Percentiles rank a stretch among this genome's conserved stretches.
Conservation (phyloP, 2,888 invertebrate species). For the Agriopis leucophaearia region DNA sequence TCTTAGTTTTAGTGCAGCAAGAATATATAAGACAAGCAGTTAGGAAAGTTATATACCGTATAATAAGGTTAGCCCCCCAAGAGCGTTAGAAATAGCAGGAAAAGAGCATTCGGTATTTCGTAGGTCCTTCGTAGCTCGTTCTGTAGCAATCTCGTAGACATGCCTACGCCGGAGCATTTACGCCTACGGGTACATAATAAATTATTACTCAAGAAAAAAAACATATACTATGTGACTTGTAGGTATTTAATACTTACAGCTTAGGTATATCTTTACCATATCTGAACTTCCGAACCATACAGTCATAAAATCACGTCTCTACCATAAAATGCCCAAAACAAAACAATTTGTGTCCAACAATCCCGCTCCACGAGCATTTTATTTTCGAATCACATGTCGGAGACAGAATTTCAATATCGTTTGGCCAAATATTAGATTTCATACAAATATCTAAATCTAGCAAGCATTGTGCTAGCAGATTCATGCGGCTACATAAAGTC, state of each 20-base stretch:
- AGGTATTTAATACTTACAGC: not conserved
- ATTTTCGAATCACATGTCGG: conserved; percentile 22
- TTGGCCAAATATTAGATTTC: conserved; percentile 38
- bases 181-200: not conserved
- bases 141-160: not conserved
- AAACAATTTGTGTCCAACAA: not conserved
- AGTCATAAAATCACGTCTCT: conserved; percentile 1
- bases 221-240: not conserved
- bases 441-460: conserved; percentile 37
- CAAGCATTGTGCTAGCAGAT: conserved; percentile 33
- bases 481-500: conserved; percentile 36
- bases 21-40: no score
- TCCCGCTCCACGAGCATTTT: conserved; percentile 10
- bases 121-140: not conserved
- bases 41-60: no score
- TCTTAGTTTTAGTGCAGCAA: no score
- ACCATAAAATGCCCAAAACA: not conserved
- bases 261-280: not conserved
- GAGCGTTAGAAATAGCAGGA: no score
- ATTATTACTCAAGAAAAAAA: no score
- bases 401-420: conserved; percentile 33
- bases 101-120: not conserved
- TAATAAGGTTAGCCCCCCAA: no score
- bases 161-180: not conserved
- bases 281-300: not conserved